Evolutionary conservation across 2,888 invertebrate species (phyloP), one percentile per base, ranked within the genome.

Genomic region (Branchipolynoe longqiensis): DNA sequence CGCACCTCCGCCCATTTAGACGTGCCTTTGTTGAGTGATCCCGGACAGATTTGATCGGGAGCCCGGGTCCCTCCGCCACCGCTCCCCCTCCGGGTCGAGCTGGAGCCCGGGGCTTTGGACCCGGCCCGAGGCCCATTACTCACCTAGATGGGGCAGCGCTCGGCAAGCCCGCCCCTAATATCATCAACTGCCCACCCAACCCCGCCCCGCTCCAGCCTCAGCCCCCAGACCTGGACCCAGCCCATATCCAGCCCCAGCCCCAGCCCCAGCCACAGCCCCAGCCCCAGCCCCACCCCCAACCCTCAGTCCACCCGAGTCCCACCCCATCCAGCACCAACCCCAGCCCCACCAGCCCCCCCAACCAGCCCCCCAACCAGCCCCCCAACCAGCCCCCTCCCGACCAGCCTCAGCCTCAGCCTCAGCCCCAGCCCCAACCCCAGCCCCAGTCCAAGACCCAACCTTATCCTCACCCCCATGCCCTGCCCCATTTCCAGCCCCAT

Each of bases 21-120:
- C 69, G 14, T 36, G 33, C 69, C 69, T 69, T 69, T 69, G 69
- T 69, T 69, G 69, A 38, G 69, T 69, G 69, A 69, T 69, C 69
- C 69, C 38, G 69, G 69, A 69, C 69, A 69, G 69, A 69, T 69
- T 69, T 69, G 33, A 38, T 36, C 36, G 36, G 18, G 69, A 33
- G 69, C 12, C 69, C n/a, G 25, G 58, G 18, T n/a, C 58, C 58
- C 58, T 58, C 4, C 14, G 25, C 14, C 14, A 25, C 25, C n/a
- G n/a, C 58, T 25, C n/a, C 14, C n/a, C 12, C 48, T 48, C 48
- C 48, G 8, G 18, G 58, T n/a, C 58, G 58, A 18, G 58, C 14
- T n/a, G 8, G 8, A 18, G 28, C 62, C 25, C 3, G 62, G 25
- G 62, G 62, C 62, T 28, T 62, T 62, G 62, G 62, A 28, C 62